phyloP scores from a whole-genome alignment of 2,888 invertebrate genomes.

The Mesorhabditis sp. region DNA sequence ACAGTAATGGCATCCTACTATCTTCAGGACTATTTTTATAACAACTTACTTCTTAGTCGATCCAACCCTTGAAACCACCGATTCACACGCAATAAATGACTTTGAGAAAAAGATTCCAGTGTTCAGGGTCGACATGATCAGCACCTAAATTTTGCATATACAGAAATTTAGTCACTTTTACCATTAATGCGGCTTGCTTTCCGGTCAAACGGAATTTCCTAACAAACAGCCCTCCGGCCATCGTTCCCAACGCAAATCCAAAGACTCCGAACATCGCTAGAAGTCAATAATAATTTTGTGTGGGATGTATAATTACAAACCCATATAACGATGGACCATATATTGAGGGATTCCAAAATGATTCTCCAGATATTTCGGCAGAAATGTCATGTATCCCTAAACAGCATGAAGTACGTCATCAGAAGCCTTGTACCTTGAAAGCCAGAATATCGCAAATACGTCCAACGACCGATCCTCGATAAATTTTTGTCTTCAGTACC shows the following conservation, averaged over 20 bases:
- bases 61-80: constrained; percentile 48
- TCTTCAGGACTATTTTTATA: not conserved
- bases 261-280: constrained; percentile 55
- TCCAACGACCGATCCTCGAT: constrained; percentile 48
- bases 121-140: constrained; percentile 46
- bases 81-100: constrained; percentile 52
- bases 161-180: not conserved
- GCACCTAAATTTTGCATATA: constrained; percentile 32
- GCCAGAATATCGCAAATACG: constrained; percentile 56
- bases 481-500: constrained; percentile 46
- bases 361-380: constrained; percentile 58
- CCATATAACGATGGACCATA: constrained; percentile 54
- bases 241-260: constrained; percentile 55
- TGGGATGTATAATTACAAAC: constrained; percentile 20
- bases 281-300: constrained; percentile 6
- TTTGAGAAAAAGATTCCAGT: constrained; percentile 43
- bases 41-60: constrained; percentile 21
- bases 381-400: constrained; percentile 48
- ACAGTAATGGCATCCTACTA: not conserved
- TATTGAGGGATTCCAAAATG: constrained; percentile 58
- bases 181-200: constrained; percentile 22
- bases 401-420: not conserved
- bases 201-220: constrained; percentile 39
- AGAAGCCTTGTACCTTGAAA: constrained; percentile 47
- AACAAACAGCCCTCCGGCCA: constrained; percentile 44